These are phyloP conservation scores for Sebastes hubbsi DNA, from an alignment of 2,797 vertebrate genomes.

Conservation along the genomic window DNA sequence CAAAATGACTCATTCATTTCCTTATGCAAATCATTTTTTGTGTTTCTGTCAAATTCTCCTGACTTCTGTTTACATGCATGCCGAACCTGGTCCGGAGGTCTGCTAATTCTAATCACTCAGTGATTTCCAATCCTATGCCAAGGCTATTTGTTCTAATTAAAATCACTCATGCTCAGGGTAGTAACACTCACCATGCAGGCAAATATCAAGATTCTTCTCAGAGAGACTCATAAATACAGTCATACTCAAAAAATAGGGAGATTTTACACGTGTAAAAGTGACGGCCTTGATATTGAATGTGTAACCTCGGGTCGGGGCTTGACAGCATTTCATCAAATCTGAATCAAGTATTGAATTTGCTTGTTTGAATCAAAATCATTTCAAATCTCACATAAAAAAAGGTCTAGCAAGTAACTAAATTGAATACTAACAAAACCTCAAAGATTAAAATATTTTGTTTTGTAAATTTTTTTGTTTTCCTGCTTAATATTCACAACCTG, in stretches of 20 bases:
- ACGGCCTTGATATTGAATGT: neutral
- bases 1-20: neutral
- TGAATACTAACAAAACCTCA: neutral
- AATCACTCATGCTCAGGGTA: neutral
- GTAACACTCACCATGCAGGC: neutral
- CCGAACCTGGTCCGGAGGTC: neutral
- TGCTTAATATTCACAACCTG: neutral
- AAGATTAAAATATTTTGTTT: neutral
- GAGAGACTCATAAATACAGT: neutral
- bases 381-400: too few species aligned
- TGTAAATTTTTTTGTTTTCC: neutral
- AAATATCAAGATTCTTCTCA: neutral
- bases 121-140: slow-evolving; percentile 21
- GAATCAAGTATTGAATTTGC: neutral
- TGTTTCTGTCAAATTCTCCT: neutral
- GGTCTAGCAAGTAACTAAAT: neutral
- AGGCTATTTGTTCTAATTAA: slow-evolving; percentile 27
- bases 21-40: slow-evolving; percentile 1
- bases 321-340: neutral
- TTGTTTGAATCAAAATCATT: neutral
- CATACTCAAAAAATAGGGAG: neutral
- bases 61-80: neutral
- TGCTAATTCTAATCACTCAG: slow-evolving; percentile 6
- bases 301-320: too few species aligned
- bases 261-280: neutral